A percentile compares a stretch with the other conserved stretches of the same genome.
Conservation (phyloP, 2,888 invertebrate species). For the Asteroscopus sphinx region DNA sequence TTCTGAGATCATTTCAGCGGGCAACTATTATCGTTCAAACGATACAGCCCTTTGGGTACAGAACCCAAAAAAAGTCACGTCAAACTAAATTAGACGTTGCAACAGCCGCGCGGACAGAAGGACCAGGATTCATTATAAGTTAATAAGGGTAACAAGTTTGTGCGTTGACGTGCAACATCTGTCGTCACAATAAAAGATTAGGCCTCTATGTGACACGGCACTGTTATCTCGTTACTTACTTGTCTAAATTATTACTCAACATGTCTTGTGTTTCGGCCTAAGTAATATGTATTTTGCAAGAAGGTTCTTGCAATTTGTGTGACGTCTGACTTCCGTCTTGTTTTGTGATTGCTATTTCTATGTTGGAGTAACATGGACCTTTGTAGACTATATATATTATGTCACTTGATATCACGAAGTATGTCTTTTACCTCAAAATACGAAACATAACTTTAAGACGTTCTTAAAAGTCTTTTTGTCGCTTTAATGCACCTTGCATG, state of each 20-base stretch:
- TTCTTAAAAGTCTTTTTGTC: too few relatives aligned
- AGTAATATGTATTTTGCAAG: slow-evolving; percentile 18
- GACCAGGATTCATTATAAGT: slow-evolving; percentile 36
- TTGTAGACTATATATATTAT: too few relatives aligned
- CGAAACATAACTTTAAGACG: too few relatives aligned
- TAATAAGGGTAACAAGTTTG: slow-evolving; percentile 48
- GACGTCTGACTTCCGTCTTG: too few relatives aligned
- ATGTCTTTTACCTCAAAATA: too few relatives aligned
- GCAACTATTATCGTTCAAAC: too few relatives aligned
- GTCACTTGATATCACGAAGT: too few relatives aligned
- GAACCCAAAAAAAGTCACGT: neutral
- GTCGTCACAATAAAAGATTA: slow-evolving; percentile 47
- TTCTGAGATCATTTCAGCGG: too few relatives aligned
- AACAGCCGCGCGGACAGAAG: slow-evolving; percentile 25
- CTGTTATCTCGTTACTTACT: slow-evolving; percentile 24
- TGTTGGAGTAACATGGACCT: neutral
- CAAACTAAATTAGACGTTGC: slow-evolving; percentile 5
- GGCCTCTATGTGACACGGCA: slow-evolving; percentile 19
- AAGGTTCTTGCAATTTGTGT: neutral
- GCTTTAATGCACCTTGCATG: too few relatives aligned
- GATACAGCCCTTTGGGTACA: too few relatives aligned
- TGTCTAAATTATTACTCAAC: slow-evolving; percentile 39
- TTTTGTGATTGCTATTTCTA: neutral
- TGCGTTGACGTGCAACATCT: slow-evolving; percentile 30
- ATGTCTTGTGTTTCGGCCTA: slow-evolving; percentile 9